Evolutionary conservation across 2,888 invertebrate genomes (phyloP), one percentile per base, ranked within the genome.

Genomic region (Amphimallon solstitiale): DNA sequence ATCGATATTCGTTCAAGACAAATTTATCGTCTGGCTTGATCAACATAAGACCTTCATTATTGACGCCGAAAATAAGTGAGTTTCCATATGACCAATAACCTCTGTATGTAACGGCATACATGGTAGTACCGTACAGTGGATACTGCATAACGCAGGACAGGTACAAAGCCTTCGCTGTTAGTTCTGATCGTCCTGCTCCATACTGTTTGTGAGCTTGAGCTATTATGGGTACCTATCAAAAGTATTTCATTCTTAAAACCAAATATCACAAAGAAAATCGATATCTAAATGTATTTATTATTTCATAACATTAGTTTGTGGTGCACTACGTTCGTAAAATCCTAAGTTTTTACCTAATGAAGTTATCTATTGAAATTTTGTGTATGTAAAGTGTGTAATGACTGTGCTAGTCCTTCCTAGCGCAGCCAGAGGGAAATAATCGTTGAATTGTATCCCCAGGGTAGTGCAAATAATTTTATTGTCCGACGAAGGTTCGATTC

Each of bases 101-200:
- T 72, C 95, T 90, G 81, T 97, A 97, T 0, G 93, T 92, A 67
- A 97, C 97, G 9, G 91, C 91, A 68, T 78, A 83, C 82, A 83
- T 82, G 5, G 82, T 83, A 6, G 80, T 82, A 2, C 83, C 85
- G 86, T 86, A 37, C 0, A 97, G 86, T 0, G 97, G 96, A 81
- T 96, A 97, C 82, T 97, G 97, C 94, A 97, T 97, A 3, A 97
- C 97, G 78, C 96, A 96, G 0, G 95, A 94, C 68, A 97, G 84
- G 81, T 97, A 97, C 71, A 97, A 85, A 17, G 96, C 95, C 84
- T 97, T 97, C 14, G 96, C 94, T 0, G 95, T 94, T 45, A 97
- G 83, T 78, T 96, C 96, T 0, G 93, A 90, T 63, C 96, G 91
- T 0, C 95, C 94, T n/a, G 93, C 91, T 60, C 97, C 97, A 79